Evolutionary conservation across 2,113 vertebrate genomes (phyloP).

Genomic region (Mungos mungo): DNA sequence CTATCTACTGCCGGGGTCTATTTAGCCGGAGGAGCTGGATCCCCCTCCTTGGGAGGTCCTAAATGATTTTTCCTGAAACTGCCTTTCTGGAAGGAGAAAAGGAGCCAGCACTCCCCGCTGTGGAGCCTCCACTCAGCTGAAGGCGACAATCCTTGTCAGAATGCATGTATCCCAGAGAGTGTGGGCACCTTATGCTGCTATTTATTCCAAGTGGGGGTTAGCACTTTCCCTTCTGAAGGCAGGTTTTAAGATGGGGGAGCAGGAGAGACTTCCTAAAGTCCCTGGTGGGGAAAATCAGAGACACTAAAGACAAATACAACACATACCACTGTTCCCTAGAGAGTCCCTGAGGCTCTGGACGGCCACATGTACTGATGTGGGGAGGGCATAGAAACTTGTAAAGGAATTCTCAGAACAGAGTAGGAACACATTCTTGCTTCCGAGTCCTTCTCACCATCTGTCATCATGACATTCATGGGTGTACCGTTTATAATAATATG

Average conservation of each 20-base stretch:
- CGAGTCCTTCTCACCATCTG: conserved; percentile 48
- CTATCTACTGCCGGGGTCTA: background rate
- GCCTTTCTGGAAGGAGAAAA: background rate
- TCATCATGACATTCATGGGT: background rate
- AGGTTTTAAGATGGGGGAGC: background rate
- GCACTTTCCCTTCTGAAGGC: background rate
- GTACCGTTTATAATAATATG: conserved; percentile 32
- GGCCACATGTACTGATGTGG: background rate
- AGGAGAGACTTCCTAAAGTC: background rate
- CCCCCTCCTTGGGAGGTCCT: background rate
- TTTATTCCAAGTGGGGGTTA: background rate
- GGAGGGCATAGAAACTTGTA: background rate
- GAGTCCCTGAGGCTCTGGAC: background rate
- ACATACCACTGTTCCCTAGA: conserved; percentile 16
- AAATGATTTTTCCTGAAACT: background rate
- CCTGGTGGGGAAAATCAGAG: background rate
- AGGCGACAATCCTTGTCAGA: background rate
- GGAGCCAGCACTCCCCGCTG: background rate
- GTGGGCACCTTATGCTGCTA: background rate
- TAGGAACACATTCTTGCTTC: conserved; percentile 41
- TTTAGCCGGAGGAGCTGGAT: background rate
- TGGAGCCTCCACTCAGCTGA: background rate
- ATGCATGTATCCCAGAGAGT: background rate
- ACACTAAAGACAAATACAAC: background rate
- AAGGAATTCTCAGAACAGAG: conserved; percentile 60